Evolutionary conservation across 2,113 vertebrate species (phyloP).

Genomic region (Epinephelus lanceolatus): DNA sequence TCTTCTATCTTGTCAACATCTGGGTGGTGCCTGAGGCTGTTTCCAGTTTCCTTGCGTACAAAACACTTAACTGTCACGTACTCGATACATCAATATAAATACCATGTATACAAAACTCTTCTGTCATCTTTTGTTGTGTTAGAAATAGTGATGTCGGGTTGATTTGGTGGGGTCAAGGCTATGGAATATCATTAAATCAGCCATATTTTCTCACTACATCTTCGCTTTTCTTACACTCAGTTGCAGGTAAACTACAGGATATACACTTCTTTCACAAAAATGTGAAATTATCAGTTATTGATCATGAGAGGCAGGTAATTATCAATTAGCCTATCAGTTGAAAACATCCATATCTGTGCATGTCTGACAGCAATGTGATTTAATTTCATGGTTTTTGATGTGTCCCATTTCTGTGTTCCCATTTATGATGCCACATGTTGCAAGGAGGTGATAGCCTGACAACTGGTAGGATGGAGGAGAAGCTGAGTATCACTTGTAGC

Average conservation of each 20-base stretch:
- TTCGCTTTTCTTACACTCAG: too few species aligned
- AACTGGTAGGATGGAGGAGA: slow-evolving; percentile 10
- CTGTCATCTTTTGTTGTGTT: too few species aligned
- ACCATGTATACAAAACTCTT: neutral
- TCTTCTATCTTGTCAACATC: neutral
- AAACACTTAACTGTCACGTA: neutral
- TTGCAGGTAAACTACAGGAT: too few species aligned
- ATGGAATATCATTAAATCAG: too few species aligned
- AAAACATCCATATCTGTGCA: too few species aligned
- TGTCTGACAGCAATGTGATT: neutral
- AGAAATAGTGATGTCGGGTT: too few species aligned
- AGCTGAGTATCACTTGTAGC: slow-evolving; percentile 34
- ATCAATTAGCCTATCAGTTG: too few species aligned
- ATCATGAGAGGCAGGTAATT: too few species aligned
- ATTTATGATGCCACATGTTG: slow-evolving; percentile 5
- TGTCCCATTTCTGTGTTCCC: slow-evolving; percentile 3
- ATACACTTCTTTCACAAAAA: too few species aligned
- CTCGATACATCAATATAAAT: neutral
- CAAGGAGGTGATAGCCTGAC: slow-evolving; percentile 29
- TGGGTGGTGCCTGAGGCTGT: neutral
- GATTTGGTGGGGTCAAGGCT: too few species aligned
- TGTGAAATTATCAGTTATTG: too few species aligned
- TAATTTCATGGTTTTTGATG: neutral
- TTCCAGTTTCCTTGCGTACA: neutral
- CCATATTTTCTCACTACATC: too few species aligned